A percentile compares a stretch with the other conserved stretches of the same genome.
Conservation (phyloP, 2,797 vertebrate genomes). For the Dendrocincla fuliginosa region DNA sequence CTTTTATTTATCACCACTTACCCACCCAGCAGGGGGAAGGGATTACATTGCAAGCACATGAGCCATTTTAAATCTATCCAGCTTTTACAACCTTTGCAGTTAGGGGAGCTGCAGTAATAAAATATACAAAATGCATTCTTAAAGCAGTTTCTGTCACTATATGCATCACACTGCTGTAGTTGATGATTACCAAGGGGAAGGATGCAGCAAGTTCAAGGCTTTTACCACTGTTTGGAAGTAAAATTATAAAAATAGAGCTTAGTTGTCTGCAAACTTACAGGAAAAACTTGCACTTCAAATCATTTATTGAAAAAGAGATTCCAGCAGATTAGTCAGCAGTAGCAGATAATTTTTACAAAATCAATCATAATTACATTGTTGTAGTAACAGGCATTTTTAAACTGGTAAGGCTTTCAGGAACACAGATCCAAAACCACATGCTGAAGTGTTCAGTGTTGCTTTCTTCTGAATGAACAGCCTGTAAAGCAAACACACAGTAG, state of each 20-base stretch:
- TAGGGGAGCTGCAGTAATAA: neutral
- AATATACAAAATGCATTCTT: neutral
- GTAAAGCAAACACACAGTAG: conserved; percentile 52
- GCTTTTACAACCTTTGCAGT: neutral
- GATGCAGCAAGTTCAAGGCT: neutral
- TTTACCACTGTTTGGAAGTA: neutral
- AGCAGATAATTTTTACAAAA: conserved; percentile 52
- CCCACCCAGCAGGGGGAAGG: neutral
- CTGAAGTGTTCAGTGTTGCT: conserved; percentile 81
- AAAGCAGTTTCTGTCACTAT: neutral
- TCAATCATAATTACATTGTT: conserved; percentile 47
- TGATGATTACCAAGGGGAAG: neutral
- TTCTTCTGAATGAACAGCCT: conserved; percentile 92
- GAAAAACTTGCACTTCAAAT: conserved; percentile 55
- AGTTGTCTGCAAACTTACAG: neutral
- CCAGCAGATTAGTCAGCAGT: conserved; percentile 46
- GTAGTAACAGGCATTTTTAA: conserved; percentile 46
- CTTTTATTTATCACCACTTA: neutral
- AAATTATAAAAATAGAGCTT: conserved; percentile 35
- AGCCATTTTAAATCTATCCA: neutral
- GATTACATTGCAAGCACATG: neutral
- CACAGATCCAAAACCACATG: conserved; percentile 7
- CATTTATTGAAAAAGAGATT: conserved; percentile 72
- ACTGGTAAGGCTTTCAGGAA: conserved; percentile 73
- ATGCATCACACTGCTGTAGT: neutral